Base-by-base conservation (phyloP, 2,888 invertebrate species). In the Fragum whitleyi region DNA sequence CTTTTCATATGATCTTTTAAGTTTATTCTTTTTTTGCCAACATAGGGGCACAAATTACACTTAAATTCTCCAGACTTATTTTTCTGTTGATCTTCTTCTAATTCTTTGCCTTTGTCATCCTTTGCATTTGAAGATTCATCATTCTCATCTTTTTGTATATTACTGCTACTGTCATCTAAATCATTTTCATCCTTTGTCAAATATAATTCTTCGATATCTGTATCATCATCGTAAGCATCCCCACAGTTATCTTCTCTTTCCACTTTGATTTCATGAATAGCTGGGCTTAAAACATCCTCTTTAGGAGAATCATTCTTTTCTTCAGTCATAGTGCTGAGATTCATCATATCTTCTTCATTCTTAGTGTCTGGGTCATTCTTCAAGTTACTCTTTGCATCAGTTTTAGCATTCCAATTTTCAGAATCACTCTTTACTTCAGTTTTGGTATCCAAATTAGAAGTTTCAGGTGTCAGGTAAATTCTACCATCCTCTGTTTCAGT, bases 31-130 rank as follows among this genome's bases (percentile, higher is more conserved):
- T 85, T 88, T 28, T 81, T 83, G 5, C 88, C 86, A 9, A 76
- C 62, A 82, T 89, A 91, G 0, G 80, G 62, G 69, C 91, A 91
- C 21, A 86, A 68, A 21, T 77, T 59, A 82, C 90, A 90, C 26
- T 76, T 71, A 74, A 74, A 87, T 19, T 77, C 71, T 36, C 42
- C 57, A 65, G 73, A 51, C 69, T 73, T 67, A 57, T 36, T 36
- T 67, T n/a, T n/a, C n/a, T n/a, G n/a, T n/a, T 59, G 21, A n/a
- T 16, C 21, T 51, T 16, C 21, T 51, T 51, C 21, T 7, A 5
- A 51, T n/a, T n/a, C 16, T n/a, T 51, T 21, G 19, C 21, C 51
- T 51, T 14, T 3, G 19, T 51, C 16, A 2, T 51, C 32, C 32
- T 36, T 36, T 36, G 32, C n/a, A n/a, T n/a, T 6, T 36, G 32